Evolutionary conservation across 2,888 invertebrate genomes (phyloP).

Genomic region (Eupithecia subfuscata): DNA sequence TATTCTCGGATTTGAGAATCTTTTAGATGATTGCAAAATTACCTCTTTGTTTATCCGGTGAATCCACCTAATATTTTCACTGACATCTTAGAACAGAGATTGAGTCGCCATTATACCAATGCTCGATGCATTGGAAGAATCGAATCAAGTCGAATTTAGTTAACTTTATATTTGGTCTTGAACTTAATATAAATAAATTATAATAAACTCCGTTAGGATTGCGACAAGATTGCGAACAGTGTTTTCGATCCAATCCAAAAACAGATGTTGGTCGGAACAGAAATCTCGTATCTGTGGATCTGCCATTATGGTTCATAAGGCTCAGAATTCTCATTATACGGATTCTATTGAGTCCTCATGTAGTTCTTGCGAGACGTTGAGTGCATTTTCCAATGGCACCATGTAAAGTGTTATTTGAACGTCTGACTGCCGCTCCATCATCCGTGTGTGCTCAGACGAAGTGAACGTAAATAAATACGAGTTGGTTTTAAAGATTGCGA

Average conservation of each 20-base stretch:
- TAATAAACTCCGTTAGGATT: background rate
- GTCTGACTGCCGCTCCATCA: conserved; percentile 43
- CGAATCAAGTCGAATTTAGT: background rate
- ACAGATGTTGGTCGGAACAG: background rate
- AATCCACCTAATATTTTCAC: background rate
- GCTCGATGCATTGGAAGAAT: no score
- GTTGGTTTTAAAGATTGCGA: conserved; percentile 30
- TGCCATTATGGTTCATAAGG: background rate
- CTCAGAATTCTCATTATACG: background rate
- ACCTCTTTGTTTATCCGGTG: background rate
- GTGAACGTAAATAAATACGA: conserved; percentile 44
- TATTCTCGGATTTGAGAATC: background rate
- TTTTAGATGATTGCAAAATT: background rate
- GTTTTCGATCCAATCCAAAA: background rate
- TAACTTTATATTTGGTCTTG: background rate
- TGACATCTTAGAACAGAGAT: background rate
- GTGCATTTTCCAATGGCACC: conserved; percentile 49
- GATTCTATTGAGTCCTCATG: background rate
- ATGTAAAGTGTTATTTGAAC: conserved; percentile 47
- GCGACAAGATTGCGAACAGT: background rate
- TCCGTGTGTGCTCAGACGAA: conserved; percentile 47
- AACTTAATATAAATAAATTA: no score
- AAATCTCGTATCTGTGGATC: background rate
- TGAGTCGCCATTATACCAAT: background rate
- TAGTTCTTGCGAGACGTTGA: conserved; percentile 23